Evolutionary conservation across 2,888 invertebrate species (phyloP).

Genomic region (Caenorhabditis drosophilae): DNA sequence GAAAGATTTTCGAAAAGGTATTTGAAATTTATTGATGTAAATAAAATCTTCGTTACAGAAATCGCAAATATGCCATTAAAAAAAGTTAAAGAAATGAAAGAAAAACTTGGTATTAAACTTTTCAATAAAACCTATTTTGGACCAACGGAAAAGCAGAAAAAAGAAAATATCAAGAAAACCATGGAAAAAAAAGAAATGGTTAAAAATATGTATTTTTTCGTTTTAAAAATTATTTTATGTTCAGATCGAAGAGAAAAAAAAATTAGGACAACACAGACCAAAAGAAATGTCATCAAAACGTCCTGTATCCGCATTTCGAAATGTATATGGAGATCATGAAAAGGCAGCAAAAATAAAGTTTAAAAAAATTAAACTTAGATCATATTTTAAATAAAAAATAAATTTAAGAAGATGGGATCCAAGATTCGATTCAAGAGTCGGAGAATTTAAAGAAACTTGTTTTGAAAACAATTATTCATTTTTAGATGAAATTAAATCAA

Average conservation of each 20-base stretch:
- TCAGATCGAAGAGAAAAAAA: slow-evolving; percentile 9
- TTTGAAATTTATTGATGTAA: no score
- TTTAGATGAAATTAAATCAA: slow-evolving; percentile 52
- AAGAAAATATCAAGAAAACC: slow-evolving; percentile 12
- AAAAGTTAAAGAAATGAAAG: slow-evolving; percentile 54
- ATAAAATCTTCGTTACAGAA: slow-evolving; percentile 47
- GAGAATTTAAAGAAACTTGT: slow-evolving; percentile 55
- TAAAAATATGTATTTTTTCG: neutral
- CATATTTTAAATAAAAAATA: slow-evolving; percentile 15
- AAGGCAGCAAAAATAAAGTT: slow-evolving; percentile 26
- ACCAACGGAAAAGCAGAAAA: slow-evolving; percentile 28
- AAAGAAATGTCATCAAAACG: slow-evolving; percentile 60
- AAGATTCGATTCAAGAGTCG: slow-evolving; percentile 58
- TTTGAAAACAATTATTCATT: slow-evolving; percentile 62
- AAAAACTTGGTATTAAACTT: slow-evolving; percentile 57
- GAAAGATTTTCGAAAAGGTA: no score
- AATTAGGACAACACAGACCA: slow-evolving; percentile 54
- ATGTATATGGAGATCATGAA: slow-evolving; percentile 36
- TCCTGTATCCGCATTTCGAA: slow-evolving; percentile 42
- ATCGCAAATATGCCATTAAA: slow-evolving; percentile 54
- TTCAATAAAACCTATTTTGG: slow-evolving; percentile 58
- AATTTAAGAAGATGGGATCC: slow-evolving; percentile 57
- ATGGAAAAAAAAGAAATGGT: neutral
- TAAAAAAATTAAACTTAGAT: neutral
- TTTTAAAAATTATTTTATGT: no score